phyloP scores from a whole-genome alignment of 2,797 vertebrate genomes.

The Siniperca obscura region DNA sequence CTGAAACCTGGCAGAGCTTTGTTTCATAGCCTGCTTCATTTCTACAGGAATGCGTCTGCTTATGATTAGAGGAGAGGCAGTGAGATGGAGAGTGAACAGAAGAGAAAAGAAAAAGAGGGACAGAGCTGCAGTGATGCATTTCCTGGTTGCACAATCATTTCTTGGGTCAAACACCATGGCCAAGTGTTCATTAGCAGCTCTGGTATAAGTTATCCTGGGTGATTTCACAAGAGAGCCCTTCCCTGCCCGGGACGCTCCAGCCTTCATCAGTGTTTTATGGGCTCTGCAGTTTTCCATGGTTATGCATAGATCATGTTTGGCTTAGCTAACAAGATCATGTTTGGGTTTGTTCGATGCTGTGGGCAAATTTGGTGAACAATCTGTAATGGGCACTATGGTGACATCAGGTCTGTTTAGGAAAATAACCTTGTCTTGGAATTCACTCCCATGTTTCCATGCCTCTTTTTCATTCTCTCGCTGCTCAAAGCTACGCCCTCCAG shows the following conservation, averaged over 20 bases:
- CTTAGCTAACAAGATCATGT: conserved; percentile 25
- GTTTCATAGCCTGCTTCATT: conserved; percentile 52
- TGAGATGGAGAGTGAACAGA: conserved; percentile 1
- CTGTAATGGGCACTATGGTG: neutral
- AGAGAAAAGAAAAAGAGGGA: neutral
- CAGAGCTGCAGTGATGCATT: conserved; percentile 21
- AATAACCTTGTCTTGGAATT: conserved; percentile 20
- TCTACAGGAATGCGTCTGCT: conserved; percentile 72
- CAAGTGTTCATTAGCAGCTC: conserved; percentile 40
- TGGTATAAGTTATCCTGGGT: conserved; percentile 27
- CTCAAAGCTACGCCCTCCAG: neutral
- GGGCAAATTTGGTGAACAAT: conserved; percentile 38
- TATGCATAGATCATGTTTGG: conserved; percentile 20
- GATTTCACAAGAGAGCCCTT: conserved; percentile 19
- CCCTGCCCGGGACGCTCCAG: neutral
- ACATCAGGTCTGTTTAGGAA: conserved; percentile 50
- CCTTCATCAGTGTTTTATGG: conserved; percentile 3
- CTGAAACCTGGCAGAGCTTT: conserved; percentile 61
- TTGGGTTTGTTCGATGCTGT: conserved; percentile 30
- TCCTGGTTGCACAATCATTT: conserved; percentile 35
- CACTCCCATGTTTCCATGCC: conserved; percentile 13
- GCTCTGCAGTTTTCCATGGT: conserved; percentile 16
- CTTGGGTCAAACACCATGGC: conserved; percentile 35
- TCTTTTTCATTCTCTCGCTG: neutral
- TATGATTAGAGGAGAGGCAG: conserved; percentile 65